These are phyloP conservation scores for Drosophila navojoa DNA, from an alignment of 1,140 invertebrate species.

Conservation along the genomic window DNA sequence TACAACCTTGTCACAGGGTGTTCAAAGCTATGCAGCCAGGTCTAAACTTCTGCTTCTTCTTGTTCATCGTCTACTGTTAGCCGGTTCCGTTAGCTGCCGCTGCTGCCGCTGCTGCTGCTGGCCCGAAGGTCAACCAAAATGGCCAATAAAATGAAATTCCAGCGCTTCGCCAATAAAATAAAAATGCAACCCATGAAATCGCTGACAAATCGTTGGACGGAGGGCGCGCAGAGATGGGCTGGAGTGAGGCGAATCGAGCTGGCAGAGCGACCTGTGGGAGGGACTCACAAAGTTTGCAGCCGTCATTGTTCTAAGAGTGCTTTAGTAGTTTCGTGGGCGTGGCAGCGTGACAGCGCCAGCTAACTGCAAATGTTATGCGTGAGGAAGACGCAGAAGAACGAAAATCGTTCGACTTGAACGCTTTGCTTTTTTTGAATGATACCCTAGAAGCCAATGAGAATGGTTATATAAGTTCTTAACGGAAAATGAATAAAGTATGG, in stretches of 20 bases:
- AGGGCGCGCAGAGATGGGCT: neutral
- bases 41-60: constrained; percentile 1
- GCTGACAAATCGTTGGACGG: constrained; percentile 68
- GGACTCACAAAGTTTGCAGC: constrained; percentile 67
- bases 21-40: constrained; percentile 13
- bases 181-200: constrained; percentile 74
- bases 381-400: constrained; percentile 30
- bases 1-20: constrained; percentile 2
- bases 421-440: neutral
- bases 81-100: constrained; percentile 2
- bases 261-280: neutral
- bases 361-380: constrained; percentile 66
- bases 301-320: constrained; percentile 60
- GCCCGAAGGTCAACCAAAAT: constrained; percentile 74
- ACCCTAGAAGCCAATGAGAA: too few relatives aligned
- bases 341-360: constrained; percentile 44
- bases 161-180: constrained; percentile 65
- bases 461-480: too few relatives aligned
- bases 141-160: constrained; percentile 79
- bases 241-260: neutral
- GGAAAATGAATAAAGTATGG: too few relatives aligned
- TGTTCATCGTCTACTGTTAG: too few relatives aligned
- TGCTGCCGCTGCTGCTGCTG: constrained; percentile 3
- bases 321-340: constrained; percentile 51
- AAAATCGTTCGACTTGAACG: constrained; percentile 13